Conservation (phyloP, 2,113 vertebrate species). For the Coregonus clupeaformis region DNA sequence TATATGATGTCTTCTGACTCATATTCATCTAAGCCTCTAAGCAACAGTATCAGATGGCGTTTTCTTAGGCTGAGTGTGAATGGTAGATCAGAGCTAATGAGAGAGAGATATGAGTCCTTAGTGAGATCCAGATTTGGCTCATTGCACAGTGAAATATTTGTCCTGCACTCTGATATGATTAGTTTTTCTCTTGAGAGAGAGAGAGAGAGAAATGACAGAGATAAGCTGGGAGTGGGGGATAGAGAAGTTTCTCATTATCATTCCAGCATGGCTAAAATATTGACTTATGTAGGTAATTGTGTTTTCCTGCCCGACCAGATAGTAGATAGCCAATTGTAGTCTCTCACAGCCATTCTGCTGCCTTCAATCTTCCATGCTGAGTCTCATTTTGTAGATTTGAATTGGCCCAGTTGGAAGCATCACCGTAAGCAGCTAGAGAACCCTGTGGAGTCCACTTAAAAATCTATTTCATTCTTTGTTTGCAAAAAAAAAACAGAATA, state of each 20-base stretch:
- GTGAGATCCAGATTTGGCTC: constrained; percentile 44
- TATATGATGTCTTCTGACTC: constrained; percentile 30
- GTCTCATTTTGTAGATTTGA: neutral
- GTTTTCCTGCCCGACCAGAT: neutral
- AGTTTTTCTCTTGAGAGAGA: constrained; percentile 4
- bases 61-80: constrained; percentile 3
- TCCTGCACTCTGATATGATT: constrained; percentile 34
- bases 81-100: constrained; percentile 29
- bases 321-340: constrained; percentile 3
- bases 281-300: constrained; percentile 4
- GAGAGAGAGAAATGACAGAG: constrained; percentile 20
- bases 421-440: neutral
- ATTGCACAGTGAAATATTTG: constrained; percentile 45
- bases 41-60: constrained; percentile 22
- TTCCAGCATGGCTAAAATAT: constrained; percentile 7
- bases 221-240: constrained; percentile 12
- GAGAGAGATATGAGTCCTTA: constrained; percentile 33
- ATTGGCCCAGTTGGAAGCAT: neutral
- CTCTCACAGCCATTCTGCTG: too few species aligned
- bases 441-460: constrained; percentile 2
- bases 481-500: neutral
- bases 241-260: neutral
- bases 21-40: constrained; percentile 32
- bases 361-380: neutral
- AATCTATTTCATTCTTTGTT: neutral